phyloP scores from a whole-genome alignment of 2,888 invertebrate species.

The Deilephila porcellus region DNA sequence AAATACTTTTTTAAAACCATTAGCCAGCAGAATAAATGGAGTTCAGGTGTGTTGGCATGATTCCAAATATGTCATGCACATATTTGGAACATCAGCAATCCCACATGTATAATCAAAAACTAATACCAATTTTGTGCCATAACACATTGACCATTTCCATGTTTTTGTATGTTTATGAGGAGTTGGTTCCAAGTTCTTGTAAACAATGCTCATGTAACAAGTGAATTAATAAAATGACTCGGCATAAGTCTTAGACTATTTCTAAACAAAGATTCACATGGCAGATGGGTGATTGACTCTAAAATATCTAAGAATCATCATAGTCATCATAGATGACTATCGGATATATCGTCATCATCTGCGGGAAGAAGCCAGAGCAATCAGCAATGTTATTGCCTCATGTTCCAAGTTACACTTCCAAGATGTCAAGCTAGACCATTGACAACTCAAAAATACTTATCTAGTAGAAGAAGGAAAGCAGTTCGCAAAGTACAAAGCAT shows the following conservation, averaged over 20 bases:
- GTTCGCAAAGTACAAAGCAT: too few species aligned
- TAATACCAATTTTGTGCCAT: background rate
- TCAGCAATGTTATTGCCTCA: too few species aligned
- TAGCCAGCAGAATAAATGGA: background rate
- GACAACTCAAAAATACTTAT: too few species aligned
- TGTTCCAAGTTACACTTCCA: too few species aligned
- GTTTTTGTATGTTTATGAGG: background rate
- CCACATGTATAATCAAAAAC: background rate
- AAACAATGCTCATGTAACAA: background rate
- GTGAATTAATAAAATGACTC: background rate
- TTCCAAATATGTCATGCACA: background rate
- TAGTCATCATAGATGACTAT: background rate
- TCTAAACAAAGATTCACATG: background rate
- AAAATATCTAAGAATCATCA: background rate
- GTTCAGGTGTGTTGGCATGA: constrained; percentile 15
- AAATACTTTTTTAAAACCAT: background rate
- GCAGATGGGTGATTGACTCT: background rate
- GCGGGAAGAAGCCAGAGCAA: background rate
- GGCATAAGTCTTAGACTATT: background rate
- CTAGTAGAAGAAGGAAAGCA: too few species aligned
- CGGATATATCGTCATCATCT: too few species aligned
- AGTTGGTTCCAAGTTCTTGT: background rate
- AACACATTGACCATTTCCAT: background rate
- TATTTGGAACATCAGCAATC: background rate
- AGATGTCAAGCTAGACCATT: background rate